phyloP scores from a whole-genome alignment of 2,113 vertebrate genomes.

The Microtus oregoni region DNA sequence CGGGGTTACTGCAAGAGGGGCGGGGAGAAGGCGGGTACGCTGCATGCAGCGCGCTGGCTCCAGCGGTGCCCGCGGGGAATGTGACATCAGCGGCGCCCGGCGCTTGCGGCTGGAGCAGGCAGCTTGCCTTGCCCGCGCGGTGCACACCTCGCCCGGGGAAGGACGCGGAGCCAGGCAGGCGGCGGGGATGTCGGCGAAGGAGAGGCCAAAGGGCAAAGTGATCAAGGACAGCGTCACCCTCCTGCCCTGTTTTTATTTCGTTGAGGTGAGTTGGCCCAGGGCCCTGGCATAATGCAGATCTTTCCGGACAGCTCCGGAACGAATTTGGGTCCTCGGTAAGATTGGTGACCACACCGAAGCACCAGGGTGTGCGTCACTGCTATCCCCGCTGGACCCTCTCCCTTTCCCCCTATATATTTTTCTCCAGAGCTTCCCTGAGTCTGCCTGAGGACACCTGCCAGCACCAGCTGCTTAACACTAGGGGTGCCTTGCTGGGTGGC shows the following conservation, averaged over 20 bases:
- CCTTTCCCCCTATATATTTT: neutral
- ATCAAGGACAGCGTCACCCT: slow-evolving; percentile 97
- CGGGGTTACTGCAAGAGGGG: slow-evolving; percentile 71
- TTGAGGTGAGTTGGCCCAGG: slow-evolving; percentile 92
- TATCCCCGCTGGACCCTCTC: neutral
- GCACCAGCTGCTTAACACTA: neutral
- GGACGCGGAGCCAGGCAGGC: slow-evolving; percentile 44
- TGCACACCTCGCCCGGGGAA: slow-evolving; percentile 73
- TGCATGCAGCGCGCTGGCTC: slow-evolving; percentile 79
- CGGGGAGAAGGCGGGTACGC: slow-evolving; percentile 67
- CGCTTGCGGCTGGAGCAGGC: slow-evolving; percentile 77
- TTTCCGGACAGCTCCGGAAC: neutral
- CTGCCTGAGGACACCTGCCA: neutral
- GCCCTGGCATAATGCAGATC: slow-evolving; percentile 71
- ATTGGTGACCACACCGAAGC: neutral
- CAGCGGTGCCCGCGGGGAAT: slow-evolving; percentile 83
- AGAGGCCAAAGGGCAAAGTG: slow-evolving; percentile 89
- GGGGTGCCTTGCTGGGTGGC: slow-evolving; percentile 31
- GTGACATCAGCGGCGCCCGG: slow-evolving; percentile 84
- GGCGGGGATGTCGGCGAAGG: slow-evolving; percentile 93
- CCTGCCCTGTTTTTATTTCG: slow-evolving; percentile 98
- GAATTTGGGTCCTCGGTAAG: neutral
- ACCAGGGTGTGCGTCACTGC: slow-evolving; percentile 14
- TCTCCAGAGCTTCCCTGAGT: neutral
- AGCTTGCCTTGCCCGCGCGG: slow-evolving; percentile 67